Evolutionary conservation across 2,888 invertebrate genomes (phyloP), one percentile per base, ranked within the genome.

Genomic region (Callimorpha dominula): DNA sequence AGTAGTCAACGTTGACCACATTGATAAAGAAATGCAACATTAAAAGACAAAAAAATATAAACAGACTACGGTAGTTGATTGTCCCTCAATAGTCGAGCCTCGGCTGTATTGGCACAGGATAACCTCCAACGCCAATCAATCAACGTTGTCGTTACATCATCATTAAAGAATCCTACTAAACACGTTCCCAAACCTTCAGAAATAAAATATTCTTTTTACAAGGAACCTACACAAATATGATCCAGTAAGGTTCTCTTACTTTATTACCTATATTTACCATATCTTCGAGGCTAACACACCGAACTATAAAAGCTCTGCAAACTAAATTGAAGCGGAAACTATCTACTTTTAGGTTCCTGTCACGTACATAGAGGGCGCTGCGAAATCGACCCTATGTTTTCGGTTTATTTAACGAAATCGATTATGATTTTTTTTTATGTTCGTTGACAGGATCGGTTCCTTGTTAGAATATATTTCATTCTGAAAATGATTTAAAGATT

Each of bases 251-350:
- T 20, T 80, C 76, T 74, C 52, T 76, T 72, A 74, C 76, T 78
- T 79, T 72, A 80, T 81, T 79, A 66, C 68, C 69, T 68, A 78
- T 83, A 78, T 83, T 85, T 78, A 81, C 72, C 75, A 76, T 75
- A 80, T 76, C 76, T 79, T 74, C 72, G 73, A 72, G 71, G 68
- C 77, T 83, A 83, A 79, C 83, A 83, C 71, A 80, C 65, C 68
- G 71, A 74, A 70, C 81, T 86, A 88, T 87, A 87, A 89, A 90
- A 86, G 79, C 85, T 81, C 81, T 84, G 82, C 84, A 84, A 85
- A 87, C 86, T 86, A 89, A 90, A 90, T 88, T 88, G 87, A 83
- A 82, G 82, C 78, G 85, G 84, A 85, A 86, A 87, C 87, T 87
- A 86, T 85, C 86, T 79, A 74, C 77, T 86, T 86, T 86, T 83